phyloP scores from a whole-genome alignment of 2,113 vertebrate species.

The Microcebus tavaratra region DNA sequence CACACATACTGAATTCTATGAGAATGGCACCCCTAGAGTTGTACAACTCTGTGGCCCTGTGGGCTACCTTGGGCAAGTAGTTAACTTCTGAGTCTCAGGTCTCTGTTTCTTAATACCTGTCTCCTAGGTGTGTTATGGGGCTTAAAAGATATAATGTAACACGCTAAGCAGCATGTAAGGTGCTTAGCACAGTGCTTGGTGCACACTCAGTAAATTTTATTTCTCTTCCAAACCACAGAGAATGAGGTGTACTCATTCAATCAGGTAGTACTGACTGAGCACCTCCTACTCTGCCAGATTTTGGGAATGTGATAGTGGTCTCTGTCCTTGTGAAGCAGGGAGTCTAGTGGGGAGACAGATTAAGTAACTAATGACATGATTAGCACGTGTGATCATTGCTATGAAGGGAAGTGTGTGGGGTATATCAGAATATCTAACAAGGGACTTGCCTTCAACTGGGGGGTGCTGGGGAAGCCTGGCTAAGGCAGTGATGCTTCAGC shows the following conservation, averaged over 20 bases:
- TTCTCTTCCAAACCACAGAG: background rate
- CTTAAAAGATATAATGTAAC: background rate
- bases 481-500: background rate
- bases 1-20: background rate
- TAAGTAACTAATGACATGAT: background rate
- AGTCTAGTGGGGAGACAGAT: background rate
- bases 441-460: background rate
- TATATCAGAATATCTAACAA: background rate
- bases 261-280: background rate
- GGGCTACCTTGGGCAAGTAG: background rate
- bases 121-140: background rate
- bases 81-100: background rate
- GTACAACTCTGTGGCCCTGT: background rate
- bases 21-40: accelerated
- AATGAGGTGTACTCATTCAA: background rate
- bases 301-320: background rate
- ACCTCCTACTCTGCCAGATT: background rate
- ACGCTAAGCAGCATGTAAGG: background rate
- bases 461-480: background rate
- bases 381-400: background rate
- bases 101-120: background rate
- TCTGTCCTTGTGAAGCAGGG: background rate
- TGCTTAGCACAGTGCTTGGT: background rate
- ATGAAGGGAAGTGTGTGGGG: background rate
- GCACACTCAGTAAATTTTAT: too few relatives aligned